A percentile compares a stretch with the other conserved stretches of the same genome.
phyloP scores from a whole-genome alignment of 2,113 vertebrate genomes.

The Haemorhous mexicanus region DNA sequence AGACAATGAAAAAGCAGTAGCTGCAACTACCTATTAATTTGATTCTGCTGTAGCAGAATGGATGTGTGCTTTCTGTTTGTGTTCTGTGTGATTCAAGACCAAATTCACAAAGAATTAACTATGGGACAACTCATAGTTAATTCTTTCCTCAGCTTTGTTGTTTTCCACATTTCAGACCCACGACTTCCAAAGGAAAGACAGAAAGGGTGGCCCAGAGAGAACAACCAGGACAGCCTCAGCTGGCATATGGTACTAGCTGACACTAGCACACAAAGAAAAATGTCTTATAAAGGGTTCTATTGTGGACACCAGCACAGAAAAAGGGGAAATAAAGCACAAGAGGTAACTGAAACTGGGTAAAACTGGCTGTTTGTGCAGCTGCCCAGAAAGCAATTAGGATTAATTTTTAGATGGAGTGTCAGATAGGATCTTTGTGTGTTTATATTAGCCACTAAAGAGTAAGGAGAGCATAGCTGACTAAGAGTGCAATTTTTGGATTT shows the following conservation, averaged over 20 bases:
- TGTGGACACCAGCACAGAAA: not conserved
- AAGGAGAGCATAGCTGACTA: not conserved
- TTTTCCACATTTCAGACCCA: not conserved
- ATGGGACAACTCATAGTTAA: not conserved
- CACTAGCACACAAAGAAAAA: not conserved
- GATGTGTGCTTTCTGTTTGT: not conserved
- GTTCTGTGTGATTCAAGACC: not conserved
- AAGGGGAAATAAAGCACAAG: not conserved
- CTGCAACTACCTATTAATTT: not conserved
- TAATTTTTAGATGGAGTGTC: constrained; percentile 41
- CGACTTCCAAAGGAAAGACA: not conserved
- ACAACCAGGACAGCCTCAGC: not conserved
- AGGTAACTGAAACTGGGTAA: constrained; percentile 1
- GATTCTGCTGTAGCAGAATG: not conserved
- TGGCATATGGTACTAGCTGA: not conserved
- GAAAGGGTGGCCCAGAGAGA: not conserved
- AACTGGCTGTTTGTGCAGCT: constrained; percentile 39
- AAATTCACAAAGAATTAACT: too few relatives aligned
- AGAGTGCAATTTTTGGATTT: not conserved
- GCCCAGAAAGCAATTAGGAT: constrained; percentile 22
- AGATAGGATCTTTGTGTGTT: not conserved
- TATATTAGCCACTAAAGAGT: constrained; percentile 5
- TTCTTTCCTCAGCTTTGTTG: not conserved
- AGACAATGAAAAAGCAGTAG: not conserved
- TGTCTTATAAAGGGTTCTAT: not conserved